A percentile compares a stretch with the other conserved stretches of the same genome.
Conservation (phyloP, 2,113 vertebrate species). For the Pandion haliaetus region DNA sequence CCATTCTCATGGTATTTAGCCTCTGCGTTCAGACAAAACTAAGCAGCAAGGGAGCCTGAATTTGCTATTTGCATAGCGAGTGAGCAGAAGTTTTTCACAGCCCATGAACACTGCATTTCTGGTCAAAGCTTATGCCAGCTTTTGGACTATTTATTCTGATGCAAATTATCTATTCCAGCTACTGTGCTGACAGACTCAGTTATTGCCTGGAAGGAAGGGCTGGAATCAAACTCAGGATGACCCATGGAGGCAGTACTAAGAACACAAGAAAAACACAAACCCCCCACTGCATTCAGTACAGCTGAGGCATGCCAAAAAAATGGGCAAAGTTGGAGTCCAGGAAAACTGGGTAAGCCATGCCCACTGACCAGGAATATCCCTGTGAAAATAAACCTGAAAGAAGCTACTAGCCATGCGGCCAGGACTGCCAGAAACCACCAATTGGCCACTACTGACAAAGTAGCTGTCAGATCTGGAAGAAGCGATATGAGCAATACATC, state of each 20-base stretch:
- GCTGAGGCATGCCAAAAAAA: not conserved
- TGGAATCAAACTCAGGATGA: not conserved
- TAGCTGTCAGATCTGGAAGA: not conserved
- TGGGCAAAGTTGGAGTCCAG: not conserved
- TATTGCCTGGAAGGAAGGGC: not conserved
- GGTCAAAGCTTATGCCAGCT: not conserved
- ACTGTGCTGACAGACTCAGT: not conserved
- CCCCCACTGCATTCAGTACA: not conserved
- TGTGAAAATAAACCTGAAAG: not conserved
- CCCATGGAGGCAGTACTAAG: not conserved
- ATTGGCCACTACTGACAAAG: not conserved
- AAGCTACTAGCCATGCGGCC: not conserved
- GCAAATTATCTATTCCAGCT: not conserved
- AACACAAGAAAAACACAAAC: not conserved
- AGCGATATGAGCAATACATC: not conserved
- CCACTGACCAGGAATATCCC: not conserved
- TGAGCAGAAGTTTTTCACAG: not conserved
- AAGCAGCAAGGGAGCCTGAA: not conserved
- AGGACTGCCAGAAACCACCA: not conserved
- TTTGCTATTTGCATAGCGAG: not conserved
- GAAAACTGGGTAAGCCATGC: not conserved
- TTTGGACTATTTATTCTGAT: not conserved
- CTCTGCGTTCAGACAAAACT: not conserved
- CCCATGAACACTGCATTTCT: not conserved
- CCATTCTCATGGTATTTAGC: not conserved